phyloP scores from a whole-genome alignment of 2,113 vertebrate genomes.

The Pampusana beccarii region DNA sequence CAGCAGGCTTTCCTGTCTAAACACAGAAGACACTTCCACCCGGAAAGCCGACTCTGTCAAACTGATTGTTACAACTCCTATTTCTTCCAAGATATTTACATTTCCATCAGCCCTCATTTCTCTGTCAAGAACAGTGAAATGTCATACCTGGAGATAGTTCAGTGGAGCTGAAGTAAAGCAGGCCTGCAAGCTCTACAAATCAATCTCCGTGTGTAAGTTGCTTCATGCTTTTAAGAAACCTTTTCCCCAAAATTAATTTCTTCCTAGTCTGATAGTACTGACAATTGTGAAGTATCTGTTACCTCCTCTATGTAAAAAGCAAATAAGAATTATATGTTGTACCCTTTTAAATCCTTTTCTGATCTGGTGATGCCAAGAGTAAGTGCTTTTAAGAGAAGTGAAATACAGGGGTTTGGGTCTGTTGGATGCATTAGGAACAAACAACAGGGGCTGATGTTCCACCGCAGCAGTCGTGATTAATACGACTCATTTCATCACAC shows the following conservation, averaged over 20 bases:
- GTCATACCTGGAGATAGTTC: conserved; percentile 48
- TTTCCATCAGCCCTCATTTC: conserved; percentile 52
- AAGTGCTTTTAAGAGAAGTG: not conserved
- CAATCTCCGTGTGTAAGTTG: conserved; percentile 21
- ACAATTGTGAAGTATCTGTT: conserved; percentile 59
- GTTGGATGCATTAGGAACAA: not conserved
- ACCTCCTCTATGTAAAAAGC: conserved; percentile 5
- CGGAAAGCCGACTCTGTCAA: not conserved
- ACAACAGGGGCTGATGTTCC: not conserved
- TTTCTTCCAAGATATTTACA: conserved; percentile 51
- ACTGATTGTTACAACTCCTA: conserved; percentile 1
- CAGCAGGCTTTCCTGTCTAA: not conserved
- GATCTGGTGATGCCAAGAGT: not conserved
- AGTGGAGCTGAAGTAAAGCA: conserved; percentile 64
- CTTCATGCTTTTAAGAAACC: conserved; percentile 59
- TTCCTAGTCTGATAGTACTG: conserved; percentile 50
- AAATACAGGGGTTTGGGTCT: not conserved
- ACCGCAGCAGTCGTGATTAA: not conserved
- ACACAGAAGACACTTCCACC: not conserved
- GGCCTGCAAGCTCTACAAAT: conserved; percentile 44
- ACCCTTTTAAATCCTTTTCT: not conserved
- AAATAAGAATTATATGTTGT: conserved; percentile 11
- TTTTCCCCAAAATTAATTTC: conserved; percentile 63
- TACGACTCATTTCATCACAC: not conserved
- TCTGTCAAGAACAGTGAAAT: conserved; percentile 52